A percentile compares a stretch with the other conserved stretches of the same genome.
phyloP scores from a whole-genome alignment of 1,140 invertebrate genomes.

The Caenorhabditis elegans region DNA sequence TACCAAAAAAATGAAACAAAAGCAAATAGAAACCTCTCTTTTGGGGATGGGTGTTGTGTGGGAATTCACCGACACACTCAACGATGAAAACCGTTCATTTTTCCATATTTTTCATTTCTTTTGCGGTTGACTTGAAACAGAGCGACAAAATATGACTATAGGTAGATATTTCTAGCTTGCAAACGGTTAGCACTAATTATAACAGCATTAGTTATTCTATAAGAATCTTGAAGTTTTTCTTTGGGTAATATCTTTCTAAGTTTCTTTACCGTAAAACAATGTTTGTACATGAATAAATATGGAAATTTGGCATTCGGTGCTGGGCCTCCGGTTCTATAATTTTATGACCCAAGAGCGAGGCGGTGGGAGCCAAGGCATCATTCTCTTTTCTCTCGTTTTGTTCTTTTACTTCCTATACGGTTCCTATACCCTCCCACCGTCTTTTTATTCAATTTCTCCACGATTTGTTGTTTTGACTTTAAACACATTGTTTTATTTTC shows the following conservation, averaged over 20 bases:
- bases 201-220: too few species aligned
- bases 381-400: neutral
- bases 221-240: too few species aligned
- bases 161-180: too few species aligned
- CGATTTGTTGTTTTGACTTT: neutral
- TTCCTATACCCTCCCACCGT: neutral
- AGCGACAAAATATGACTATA: too few species aligned
- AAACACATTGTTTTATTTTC: neutral
- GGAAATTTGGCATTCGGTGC: neutral
- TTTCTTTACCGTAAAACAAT: too few species aligned
- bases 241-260: too few species aligned
- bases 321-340: neutral
- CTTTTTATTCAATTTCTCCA: neutral
- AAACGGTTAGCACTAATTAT: too few species aligned
- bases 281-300: neutral
- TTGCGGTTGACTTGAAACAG: neutral
- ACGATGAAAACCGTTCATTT: slow-evolving; percentile 2
- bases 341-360: neutral
- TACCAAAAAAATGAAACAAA: slow-evolving; percentile 10
- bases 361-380: slow-evolving; percentile 1
- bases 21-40: slow-evolving; percentile 18
- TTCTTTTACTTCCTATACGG: neutral
- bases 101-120: neutral
- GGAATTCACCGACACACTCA: slow-evolving; percentile 9
- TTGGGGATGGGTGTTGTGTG: neutral